Base-by-base conservation (phyloP, 2,888 invertebrate genomes). In the Gari tellinella region DNA sequence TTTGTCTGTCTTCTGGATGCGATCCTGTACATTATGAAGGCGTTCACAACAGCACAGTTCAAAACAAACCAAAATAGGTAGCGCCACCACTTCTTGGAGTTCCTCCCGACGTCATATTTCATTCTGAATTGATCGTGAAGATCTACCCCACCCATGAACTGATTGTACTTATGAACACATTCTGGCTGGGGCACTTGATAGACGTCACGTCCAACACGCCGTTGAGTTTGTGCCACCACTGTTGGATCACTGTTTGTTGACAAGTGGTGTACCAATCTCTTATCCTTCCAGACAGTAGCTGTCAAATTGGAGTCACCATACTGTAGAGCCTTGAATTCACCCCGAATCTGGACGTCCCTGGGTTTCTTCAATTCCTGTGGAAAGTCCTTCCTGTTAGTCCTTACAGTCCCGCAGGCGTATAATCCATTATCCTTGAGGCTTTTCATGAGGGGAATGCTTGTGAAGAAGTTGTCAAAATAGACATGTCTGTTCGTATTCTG, bases 61-160 rank as follows among this genome's bases (percentile, higher is more conserved):
- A 75, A 8, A 0, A 72, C 0, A 37, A 75, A 75, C 65, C 63
- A 72, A 37, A 66, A 68, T 0, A 74, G 14, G 51, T 78, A 74
- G 1, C 57, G 43, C 43, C 78, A 69, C 49, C 75, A 75, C 2
- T n/a, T n/a, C n/a, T n/a, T n/a, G n/a, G n/a, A n/a, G n/a, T n/a
- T n/a, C n/a, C n/a, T n/a, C n/a, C n/a, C n/a, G n/a, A n/a, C n/a
- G n/a, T n/a, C n/a, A n/a, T n/a, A n/a, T n/a, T n/a, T n/a, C n/a
- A n/a, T n/a, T n/a, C n/a, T n/a, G n/a, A n/a, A n/a, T n/a, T n/a
- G n/a, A n/a, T n/a, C n/a, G n/a, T n/a, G n/a, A n/a, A 46, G 51
- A 25, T 81, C 81, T 0, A 79, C 67, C n/a, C 75, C 78, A 31
- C 70, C 67, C 78, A 81, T 81, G n/a, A 53, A 64, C 15, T 61